Conservation (phyloP, 2,888 invertebrate species). For the Cataglyphis rosenhaueri region DNA sequence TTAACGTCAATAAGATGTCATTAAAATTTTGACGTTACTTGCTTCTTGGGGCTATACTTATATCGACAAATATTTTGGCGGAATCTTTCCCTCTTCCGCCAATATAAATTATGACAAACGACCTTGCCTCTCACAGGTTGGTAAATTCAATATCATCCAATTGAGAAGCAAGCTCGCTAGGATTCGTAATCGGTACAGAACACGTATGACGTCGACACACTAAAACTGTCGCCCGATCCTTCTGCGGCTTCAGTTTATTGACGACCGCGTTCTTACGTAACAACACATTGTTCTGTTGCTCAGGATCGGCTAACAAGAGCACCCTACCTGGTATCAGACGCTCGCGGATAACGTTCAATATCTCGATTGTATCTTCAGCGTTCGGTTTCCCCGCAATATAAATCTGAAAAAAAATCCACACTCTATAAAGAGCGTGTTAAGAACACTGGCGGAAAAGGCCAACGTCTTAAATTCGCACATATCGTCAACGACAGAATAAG, state of each 20-base stretch:
- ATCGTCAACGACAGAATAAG: background rate
- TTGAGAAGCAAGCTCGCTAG: slow-evolving; percentile 88
- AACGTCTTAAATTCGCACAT: background rate
- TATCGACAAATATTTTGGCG: background rate
- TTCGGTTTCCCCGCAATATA: slow-evolving; percentile 89
- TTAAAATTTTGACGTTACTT: too few species aligned
- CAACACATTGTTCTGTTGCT: slow-evolving; percentile 82
- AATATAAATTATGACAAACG: background rate
- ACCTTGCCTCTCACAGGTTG: background rate
- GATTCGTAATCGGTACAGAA: slow-evolving; percentile 90
- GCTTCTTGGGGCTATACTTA: background rate
- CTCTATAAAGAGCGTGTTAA: background rate
- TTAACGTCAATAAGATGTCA: too few species aligned
- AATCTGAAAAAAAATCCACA: slow-evolving; percentile 86
- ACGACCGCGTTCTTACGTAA: slow-evolving; percentile 85
- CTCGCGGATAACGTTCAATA: slow-evolving; percentile 89
- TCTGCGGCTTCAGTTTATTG: slow-evolving; percentile 86
- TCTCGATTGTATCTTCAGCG: slow-evolving; percentile 89
- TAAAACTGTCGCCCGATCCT: slow-evolving; percentile 90
- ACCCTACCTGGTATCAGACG: slow-evolving; percentile 90
- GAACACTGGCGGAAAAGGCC: background rate
- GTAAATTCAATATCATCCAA: slow-evolving; percentile 79
- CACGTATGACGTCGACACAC: slow-evolving; percentile 93
- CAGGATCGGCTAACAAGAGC: slow-evolving; percentile 89
- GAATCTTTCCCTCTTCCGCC: too few species aligned